Conservation (phyloP, 2,113 vertebrate genomes). For the Tragelaphus imberbis region DNA sequence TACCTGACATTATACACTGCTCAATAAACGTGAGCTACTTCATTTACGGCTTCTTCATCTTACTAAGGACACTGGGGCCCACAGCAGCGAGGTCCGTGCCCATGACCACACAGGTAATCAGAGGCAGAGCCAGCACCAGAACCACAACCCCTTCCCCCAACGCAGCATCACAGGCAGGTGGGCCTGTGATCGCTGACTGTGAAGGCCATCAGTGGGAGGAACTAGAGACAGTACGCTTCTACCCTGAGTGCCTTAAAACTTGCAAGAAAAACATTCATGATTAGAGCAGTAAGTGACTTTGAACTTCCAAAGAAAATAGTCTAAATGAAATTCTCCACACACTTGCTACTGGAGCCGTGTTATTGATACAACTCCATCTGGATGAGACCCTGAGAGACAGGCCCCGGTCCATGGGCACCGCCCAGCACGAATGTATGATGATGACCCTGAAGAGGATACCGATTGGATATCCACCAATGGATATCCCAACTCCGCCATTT, state of each 20-base stretch:
- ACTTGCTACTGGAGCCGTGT: neutral
- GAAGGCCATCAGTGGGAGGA: neutral
- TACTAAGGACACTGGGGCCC: neutral
- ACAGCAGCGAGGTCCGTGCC: neutral
- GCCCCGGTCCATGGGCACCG: neutral
- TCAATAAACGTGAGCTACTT: neutral
- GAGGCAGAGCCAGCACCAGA: neutral
- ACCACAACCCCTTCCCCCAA: too few species aligned
- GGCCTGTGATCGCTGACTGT: neutral
- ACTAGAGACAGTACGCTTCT: neutral
- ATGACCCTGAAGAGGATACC: neutral
- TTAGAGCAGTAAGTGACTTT: neutral
- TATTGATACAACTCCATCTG: neutral
- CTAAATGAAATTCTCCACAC: neutral
- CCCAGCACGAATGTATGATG: neutral
- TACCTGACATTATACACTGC: neutral
- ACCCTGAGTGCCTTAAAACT: neutral
- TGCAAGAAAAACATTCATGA: neutral
- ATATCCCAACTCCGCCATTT: neutral
- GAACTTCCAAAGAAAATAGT: neutral
- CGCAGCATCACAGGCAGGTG: neutral
- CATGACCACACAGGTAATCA: neutral
- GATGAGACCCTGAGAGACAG: neutral
- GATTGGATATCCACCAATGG: neutral
- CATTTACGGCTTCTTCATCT: neutral